phyloP scores from a whole-genome alignment of 2,797 vertebrate species.

The Sebastes variabilis region DNA sequence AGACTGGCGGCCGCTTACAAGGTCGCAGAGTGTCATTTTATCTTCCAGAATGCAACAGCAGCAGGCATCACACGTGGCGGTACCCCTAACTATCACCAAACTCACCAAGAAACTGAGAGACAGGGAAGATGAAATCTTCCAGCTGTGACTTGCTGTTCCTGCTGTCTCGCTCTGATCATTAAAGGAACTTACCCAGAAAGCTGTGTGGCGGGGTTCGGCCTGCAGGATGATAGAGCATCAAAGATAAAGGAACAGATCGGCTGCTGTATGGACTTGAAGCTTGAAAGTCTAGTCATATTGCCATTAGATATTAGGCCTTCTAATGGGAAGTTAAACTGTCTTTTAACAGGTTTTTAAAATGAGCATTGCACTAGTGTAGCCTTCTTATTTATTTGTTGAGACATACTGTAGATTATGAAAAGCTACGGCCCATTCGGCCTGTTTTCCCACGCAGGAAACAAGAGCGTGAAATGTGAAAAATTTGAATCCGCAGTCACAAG shows the following conservation, averaged over 20 bases:
- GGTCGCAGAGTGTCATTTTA: slow-evolving; percentile 55
- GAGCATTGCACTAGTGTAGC: background rate
- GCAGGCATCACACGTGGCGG: slow-evolving; percentile 71
- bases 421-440: background rate
- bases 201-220: background rate
- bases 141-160: slow-evolving; percentile 80
- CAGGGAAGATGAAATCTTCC: slow-evolving; percentile 92
- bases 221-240: background rate
- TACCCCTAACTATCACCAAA: slow-evolving; percentile 86
- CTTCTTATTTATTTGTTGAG: slow-evolving; percentile 35
- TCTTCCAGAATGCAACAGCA: slow-evolving; percentile 70
- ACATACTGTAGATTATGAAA: background rate
- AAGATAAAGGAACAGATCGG: background rate
- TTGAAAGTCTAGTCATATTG: background rate
- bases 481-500: slow-evolving; percentile 9
- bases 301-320: background rate
- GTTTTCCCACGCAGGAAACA: background rate
- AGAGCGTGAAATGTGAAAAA: slow-evolving; percentile 2
- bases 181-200: background rate
- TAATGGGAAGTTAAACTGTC: background rate
- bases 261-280: slow-evolving; percentile 1
- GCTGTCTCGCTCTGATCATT: background rate
- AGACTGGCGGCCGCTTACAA: slow-evolving; percentile 33
- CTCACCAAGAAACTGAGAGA: slow-evolving; percentile 82
- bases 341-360: background rate